Percentiles rank a stretch among this genome's conserved stretches.
Conservation (phyloP, 2,113 vertebrate genomes). For the Delphinus delphis region DNA sequence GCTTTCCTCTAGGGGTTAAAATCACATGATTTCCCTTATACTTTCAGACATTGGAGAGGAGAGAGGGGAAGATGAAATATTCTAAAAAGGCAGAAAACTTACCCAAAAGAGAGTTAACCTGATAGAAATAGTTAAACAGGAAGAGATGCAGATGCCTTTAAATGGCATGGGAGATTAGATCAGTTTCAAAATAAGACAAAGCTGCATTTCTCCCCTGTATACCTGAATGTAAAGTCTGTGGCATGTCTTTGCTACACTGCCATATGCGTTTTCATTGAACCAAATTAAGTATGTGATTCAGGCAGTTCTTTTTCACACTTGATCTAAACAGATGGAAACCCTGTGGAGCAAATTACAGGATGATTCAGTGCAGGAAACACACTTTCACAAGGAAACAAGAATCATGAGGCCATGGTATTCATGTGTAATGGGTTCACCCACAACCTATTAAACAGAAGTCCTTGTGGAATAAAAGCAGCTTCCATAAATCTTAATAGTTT, state of each 20-base stretch:
- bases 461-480: background rate
- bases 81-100: background rate
- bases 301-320: slow-evolving; percentile 2
- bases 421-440: background rate
- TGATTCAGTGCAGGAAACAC: background rate
- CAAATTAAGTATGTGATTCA: background rate
- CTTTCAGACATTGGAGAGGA: background rate
- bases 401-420: background rate
- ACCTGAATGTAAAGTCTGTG: background rate
- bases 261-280: background rate
- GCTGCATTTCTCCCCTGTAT: background rate
- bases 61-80: background rate
- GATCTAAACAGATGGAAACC: slow-evolving; percentile 19
- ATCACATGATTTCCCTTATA: background rate
- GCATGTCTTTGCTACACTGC: background rate
- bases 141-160: background rate
- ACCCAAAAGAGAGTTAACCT: background rate
- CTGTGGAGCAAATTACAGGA: background rate
- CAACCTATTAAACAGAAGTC: background rate
- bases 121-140: background rate
- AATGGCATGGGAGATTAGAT: background rate
- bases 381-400: slow-evolving; percentile 11
- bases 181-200: background rate
- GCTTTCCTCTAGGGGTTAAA: background rate
- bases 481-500: background rate